A percentile compares a stretch with the other conserved stretches of the same genome.
Conservation (phyloP, 2,888 invertebrate genomes). For the Plagodis dolabraria region DNA sequence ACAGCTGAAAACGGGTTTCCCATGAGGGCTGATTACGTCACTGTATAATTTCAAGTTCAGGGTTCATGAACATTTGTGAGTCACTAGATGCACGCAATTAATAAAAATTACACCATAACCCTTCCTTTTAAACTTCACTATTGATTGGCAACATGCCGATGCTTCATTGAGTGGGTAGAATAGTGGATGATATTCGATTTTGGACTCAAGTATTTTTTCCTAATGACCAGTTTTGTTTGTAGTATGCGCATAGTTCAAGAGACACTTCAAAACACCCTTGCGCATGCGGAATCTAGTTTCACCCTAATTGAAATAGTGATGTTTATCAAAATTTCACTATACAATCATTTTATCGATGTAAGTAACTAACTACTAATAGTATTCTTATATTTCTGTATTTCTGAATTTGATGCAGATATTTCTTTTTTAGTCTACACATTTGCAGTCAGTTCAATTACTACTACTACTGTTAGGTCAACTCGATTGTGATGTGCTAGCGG, state of each 20-base stretch:
- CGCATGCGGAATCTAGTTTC: neutral
- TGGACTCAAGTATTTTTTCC: no score
- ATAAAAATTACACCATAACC: constrained; percentile 23
- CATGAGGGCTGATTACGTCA: neutral
- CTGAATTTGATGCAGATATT: no score
- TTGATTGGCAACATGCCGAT: constrained; percentile 10
- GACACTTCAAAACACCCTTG: neutral
- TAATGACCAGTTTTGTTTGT: neutral
- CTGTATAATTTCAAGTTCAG: constrained; percentile 14
- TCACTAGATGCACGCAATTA: constrained; percentile 6
- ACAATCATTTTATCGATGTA: neutral
- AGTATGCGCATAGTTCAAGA: neutral
- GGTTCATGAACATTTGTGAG: constrained; percentile 11
- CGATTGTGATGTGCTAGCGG: no score
- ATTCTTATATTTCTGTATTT: no score
- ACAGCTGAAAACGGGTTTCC: neutral
- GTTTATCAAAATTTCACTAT: neutral
- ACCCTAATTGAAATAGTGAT: neutral
- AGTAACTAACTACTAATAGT: no score
- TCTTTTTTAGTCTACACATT: no score
- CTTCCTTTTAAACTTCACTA: constrained; percentile 13
- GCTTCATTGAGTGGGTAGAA: no score
- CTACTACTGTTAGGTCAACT: no score
- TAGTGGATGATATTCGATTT: no score
- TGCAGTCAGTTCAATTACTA: no score